Conservation (phyloP, 2,113 vertebrate species). For the Genyomyrus donnyi region DNA sequence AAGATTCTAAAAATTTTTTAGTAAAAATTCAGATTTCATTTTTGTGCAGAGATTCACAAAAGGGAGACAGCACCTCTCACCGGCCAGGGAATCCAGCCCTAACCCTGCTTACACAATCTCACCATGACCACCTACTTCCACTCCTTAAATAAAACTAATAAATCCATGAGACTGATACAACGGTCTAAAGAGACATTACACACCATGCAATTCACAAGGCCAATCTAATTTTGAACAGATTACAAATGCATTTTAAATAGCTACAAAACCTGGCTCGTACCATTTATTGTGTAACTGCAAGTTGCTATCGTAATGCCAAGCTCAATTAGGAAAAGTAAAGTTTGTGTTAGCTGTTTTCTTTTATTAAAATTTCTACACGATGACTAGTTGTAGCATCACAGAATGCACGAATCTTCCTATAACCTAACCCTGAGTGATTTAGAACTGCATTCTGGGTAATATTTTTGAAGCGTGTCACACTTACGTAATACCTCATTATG, state of each 20-base stretch:
- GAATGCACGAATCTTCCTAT: background rate
- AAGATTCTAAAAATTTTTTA: background rate
- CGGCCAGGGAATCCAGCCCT: background rate
- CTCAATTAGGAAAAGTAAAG: background rate
- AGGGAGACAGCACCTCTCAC: background rate
- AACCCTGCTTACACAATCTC: background rate
- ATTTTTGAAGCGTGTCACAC: conserved; percentile 3
- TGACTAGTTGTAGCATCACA: background rate
- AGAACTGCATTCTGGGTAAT: background rate
- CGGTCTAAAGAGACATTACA: background rate
- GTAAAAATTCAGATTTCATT: background rate
- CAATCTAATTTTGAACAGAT: background rate
- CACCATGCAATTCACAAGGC: background rate
- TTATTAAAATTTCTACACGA: background rate
- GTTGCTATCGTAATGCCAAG: background rate
- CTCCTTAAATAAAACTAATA: background rate
- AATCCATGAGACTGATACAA: background rate
- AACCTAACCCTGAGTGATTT: background rate
- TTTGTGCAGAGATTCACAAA: background rate
- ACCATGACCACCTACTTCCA: background rate
- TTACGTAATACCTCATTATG: conserved; percentile 3
- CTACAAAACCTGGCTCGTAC: background rate
- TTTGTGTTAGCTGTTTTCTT: background rate
- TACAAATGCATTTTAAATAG: background rate
- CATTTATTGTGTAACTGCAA: background rate